A percentile compares a stretch with the other conserved stretches of the same genome.
Evolutionary conservation across 2,113 vertebrate species (phyloP).

Genomic region (Lophochroa leadbeateri): DNA sequence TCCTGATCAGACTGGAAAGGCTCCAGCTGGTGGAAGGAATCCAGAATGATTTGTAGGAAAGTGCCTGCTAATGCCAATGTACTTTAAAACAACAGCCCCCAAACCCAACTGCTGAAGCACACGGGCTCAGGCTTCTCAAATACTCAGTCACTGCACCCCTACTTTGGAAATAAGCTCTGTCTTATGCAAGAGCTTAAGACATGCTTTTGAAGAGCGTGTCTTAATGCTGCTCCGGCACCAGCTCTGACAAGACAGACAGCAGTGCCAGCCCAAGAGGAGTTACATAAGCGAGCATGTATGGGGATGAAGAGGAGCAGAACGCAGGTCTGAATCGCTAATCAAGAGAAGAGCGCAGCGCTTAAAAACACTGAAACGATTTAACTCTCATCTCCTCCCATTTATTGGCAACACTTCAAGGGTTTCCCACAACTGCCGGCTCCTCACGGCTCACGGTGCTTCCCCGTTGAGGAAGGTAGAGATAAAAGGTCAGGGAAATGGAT

Average conservation of each 20-base stretch:
- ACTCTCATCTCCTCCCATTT: background rate
- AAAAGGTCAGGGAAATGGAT: background rate
- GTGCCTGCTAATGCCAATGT: background rate
- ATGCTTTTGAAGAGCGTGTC: background rate
- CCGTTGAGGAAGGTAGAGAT: background rate
- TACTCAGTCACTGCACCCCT: background rate
- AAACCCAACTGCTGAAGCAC: background rate
- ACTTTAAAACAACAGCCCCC: no score
- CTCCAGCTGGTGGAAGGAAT: background rate
- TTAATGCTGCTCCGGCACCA: background rate
- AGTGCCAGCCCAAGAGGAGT: background rate
- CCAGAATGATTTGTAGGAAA: background rate
- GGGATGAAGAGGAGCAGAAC: background rate
- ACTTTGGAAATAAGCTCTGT: background rate
- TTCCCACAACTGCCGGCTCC: background rate
- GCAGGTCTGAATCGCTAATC: background rate
- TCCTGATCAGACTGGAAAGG: background rate
- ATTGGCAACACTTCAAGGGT: background rate
- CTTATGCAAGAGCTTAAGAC: background rate
- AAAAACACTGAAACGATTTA: background rate
- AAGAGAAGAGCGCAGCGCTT: background rate
- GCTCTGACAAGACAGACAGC: background rate
- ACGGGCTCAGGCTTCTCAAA: fast-evolving
- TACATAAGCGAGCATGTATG: fast-evolving
- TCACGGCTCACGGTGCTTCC: background rate